These are phyloP conservation scores for Mormyrus proboscirostris DNA, from an alignment of 2,797 vertebrate species.

Conservation along the genomic window DNA sequence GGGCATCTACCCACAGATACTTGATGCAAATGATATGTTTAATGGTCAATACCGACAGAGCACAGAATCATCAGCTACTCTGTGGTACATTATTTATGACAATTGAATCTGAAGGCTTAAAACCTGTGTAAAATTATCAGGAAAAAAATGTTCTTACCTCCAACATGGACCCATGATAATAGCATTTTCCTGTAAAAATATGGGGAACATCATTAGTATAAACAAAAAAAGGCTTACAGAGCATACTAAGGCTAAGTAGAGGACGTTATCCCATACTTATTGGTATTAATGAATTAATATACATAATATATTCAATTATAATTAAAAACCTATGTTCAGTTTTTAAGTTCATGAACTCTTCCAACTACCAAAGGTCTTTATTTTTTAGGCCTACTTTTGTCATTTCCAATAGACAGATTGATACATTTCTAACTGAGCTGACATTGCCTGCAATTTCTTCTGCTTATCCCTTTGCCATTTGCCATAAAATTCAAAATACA, in stretches of 20 bases:
- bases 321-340: background rate
- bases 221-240: background rate
- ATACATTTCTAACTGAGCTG: background rate
- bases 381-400: background rate
- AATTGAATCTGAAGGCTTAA: background rate
- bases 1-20: background rate
- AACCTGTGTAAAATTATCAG: background rate
- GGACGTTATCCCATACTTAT: background rate
- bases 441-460: background rate
- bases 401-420: background rate
- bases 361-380: background rate
- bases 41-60: background rate
- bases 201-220: background rate
- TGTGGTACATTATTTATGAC: conserved; percentile 1
- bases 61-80: background rate
- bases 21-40: conserved; percentile 8
- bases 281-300: background rate
- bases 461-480: background rate
- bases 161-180: background rate
- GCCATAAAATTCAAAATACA: background rate
- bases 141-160: background rate
- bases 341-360: background rate
- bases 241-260: background rate
- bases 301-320: background rate
- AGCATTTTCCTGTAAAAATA: conserved; percentile 6